A percentile compares a stretch with the other conserved stretches of the same genome.
phyloP scores from a whole-genome alignment of 1,140 invertebrate species.

The Caenorhabditis tropicalis region DNA sequence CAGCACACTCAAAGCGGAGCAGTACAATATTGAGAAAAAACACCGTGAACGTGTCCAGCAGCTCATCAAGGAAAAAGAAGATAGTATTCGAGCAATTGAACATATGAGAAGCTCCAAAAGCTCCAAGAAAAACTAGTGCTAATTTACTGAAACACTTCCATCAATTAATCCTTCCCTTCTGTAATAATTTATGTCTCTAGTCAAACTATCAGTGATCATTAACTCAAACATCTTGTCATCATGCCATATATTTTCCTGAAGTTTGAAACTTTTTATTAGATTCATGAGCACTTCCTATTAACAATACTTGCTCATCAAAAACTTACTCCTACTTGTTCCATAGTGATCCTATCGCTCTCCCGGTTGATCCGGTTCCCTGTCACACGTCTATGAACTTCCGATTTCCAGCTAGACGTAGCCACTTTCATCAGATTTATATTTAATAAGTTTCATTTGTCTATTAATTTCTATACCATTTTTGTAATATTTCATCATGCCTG shows the following conservation, averaged over 20 bases:
- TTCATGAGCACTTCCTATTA: constrained; percentile 42
- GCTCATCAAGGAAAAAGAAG: constrained; percentile 26
- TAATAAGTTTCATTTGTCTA: too few species aligned
- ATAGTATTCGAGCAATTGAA: constrained; percentile 37
- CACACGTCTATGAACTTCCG: too few species aligned
- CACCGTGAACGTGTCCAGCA: constrained; percentile 20
- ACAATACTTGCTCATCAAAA: neutral
- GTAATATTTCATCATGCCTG: too few species aligned
- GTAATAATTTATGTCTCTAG: neutral
- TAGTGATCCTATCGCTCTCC: constrained; percentile 50
- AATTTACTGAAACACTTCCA: neutral
- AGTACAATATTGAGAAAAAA: constrained; percentile 3
- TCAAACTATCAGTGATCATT: neutral
- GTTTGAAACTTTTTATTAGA: neutral
- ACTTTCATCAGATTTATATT: too few species aligned
- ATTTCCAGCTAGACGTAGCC: too few species aligned
- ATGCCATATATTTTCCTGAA: neutral
- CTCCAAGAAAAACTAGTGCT: neutral
- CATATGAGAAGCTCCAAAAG: neutral
- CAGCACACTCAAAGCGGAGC: neutral
- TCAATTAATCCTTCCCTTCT: neutral
- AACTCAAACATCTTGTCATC: neutral
- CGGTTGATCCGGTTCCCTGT: constrained; percentile 48
- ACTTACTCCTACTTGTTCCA: constrained; percentile 45
- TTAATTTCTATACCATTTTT: too few species aligned